Evolutionary conservation across 2,888 invertebrate species (phyloP), one percentile per base, ranked within the genome.

Genomic region (Bugula neritina): DNA sequence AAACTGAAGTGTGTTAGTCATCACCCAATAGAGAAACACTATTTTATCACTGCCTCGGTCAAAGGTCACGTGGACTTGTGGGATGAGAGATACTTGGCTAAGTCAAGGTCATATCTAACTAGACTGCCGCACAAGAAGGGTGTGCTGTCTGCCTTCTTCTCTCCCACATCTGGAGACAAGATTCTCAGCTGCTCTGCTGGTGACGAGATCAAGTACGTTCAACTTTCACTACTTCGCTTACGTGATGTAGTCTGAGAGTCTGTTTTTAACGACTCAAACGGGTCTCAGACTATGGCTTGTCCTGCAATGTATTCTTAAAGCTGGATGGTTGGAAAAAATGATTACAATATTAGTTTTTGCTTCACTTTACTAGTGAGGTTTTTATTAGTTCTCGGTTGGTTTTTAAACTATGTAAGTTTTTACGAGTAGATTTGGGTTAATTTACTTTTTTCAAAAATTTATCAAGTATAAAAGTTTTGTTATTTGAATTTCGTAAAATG

Each of bases 111-210:
- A 54, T 73, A 75, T 5, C 13, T 83, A 43, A 75, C 74, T 35
- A 75, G 75, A 54, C 54, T 77, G 10, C 78, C 75, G 69, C 79
- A 78, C 72, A 75, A 73, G 13, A 77, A 74, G 70, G 74, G 77
- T 21, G 75, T 84, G 0, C 79, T 79, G 35, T 82, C 83, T 74
- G 85, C 85, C 0, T 85, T 83, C 74, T 86, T 85, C 77, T 86
- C 86, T 21, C 84, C 84, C 0, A 69, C 82, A 31, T 81, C 80
- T n/a, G 86, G 86, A 27, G 78, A 80, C 35, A 79, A 79, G n/a
- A 79, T 85, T 27, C 76, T 86, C 0, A 79, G 84, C 13, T 83
- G 84, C 1, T 81, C 81, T 3, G 75, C 80, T 71, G 85, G 85
- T 75, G 80, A 86, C 73, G 77, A 75, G 43, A 72, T 86, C 21